phyloP scores from a whole-genome alignment of 2,888 invertebrate species.

The Thecophora atra region DNA sequence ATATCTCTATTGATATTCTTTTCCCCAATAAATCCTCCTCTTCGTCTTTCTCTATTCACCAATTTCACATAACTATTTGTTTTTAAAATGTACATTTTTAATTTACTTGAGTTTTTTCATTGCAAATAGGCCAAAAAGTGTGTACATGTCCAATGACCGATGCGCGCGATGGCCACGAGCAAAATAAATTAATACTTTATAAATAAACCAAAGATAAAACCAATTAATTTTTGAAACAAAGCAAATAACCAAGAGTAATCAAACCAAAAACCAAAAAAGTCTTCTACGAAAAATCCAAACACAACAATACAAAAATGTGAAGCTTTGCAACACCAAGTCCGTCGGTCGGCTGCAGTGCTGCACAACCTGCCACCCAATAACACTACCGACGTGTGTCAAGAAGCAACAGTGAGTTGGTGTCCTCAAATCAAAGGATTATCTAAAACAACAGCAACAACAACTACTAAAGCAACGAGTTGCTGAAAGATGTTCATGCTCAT shows the following conservation, averaged over 20 bases:
- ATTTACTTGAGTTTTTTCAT: constrained; percentile 67
- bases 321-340: constrained; percentile 19
- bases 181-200: constrained; percentile 58
- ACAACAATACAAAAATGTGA: constrained; percentile 4
- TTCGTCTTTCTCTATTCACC: constrained; percentile 12
- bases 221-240: constrained; percentile 45
- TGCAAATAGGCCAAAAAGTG: constrained; percentile 67
- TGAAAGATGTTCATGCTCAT: constrained; percentile 24
- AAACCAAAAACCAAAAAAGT: constrained; percentile 6
- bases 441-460: constrained; percentile 19
- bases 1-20: background rate
- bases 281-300: constrained; percentile 12
- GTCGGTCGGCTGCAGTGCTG: constrained; percentile 17
- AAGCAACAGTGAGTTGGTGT: constrained; percentile 33
- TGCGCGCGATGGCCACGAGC: constrained; percentile 67
- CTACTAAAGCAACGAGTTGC: constrained; percentile 24
- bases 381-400: constrained; percentile 19
- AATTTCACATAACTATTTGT: constrained; percentile 12
- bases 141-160: constrained; percentile 68
- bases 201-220: constrained; percentile 48
- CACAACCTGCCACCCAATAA: constrained; percentile 17
- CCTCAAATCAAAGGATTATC: constrained; percentile 24
- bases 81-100: constrained; percentile 58
- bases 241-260: constrained; percentile 29
- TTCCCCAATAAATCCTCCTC: constrained; percentile 15